phyloP scores from a whole-genome alignment of 2,888 invertebrate genomes.

The Papilio gigon region DNA sequence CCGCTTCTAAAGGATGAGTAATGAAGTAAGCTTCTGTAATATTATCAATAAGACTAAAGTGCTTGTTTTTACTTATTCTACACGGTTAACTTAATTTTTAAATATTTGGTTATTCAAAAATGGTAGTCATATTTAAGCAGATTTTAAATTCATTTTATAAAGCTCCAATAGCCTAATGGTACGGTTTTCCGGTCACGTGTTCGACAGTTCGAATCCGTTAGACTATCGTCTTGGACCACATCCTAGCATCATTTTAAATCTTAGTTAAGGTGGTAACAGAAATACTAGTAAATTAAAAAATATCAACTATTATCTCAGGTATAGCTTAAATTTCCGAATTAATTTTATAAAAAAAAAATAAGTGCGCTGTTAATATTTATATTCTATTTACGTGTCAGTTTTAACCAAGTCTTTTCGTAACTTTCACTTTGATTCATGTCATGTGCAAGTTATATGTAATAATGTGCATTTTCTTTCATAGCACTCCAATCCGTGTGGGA shows the following conservation, averaged over 20 bases:
- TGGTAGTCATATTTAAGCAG: background rate
- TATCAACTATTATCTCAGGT: too few species aligned
- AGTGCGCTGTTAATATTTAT: background rate
- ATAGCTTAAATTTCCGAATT: too few species aligned
- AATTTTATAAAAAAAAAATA: too few species aligned
- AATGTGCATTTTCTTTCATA: slow-evolving; percentile 12
- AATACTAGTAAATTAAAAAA: too few species aligned
- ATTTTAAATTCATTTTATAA: too few species aligned
- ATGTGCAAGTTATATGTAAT: slow-evolving; percentile 28
- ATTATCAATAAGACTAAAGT: slow-evolving; percentile 40
- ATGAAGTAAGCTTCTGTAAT: slow-evolving; percentile 58
- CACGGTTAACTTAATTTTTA: slow-evolving; percentile 17
- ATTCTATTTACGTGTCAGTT: background rate
- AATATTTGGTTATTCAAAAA: slow-evolving; percentile 15
- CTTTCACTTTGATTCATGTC: slow-evolving; percentile 7
- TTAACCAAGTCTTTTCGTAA: slow-evolving; percentile 12
- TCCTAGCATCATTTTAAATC: too few species aligned
- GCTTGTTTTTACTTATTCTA: slow-evolving; percentile 1
- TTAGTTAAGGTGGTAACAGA: too few species aligned
- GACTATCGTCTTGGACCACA: too few species aligned
- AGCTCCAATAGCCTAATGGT: too few species aligned
- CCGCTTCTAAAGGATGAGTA: slow-evolving; percentile 56
- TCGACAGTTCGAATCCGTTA: too few species aligned
- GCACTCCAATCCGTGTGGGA: slow-evolving; percentile 37
- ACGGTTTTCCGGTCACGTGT: too few species aligned